phyloP scores from a whole-genome alignment of 2,888 invertebrate genomes.

The Augiades crinisus region DNA sequence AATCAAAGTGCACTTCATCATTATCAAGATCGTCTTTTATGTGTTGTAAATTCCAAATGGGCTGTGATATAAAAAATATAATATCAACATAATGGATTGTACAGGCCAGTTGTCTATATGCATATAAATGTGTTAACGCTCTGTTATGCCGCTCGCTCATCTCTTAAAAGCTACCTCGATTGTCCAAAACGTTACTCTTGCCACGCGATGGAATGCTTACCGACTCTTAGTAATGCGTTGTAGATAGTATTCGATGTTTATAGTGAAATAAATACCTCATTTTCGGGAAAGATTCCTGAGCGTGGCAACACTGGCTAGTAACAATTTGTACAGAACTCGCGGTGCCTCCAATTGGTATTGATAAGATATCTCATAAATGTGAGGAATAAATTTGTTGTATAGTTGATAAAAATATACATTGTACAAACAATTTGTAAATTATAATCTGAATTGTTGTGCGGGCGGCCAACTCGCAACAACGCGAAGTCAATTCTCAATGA shows the following conservation, averaged over 20 bases:
- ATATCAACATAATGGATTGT: conserved; percentile 85
- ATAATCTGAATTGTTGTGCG: conserved; percentile 36
- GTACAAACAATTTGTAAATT: conserved; percentile 11
- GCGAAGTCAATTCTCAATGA: conserved; percentile 72
- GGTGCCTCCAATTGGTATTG: conserved; percentile 5
- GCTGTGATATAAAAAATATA: conserved; percentile 86
- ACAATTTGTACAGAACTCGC: conserved; percentile 5
- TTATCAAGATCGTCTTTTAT: conserved; percentile 74
- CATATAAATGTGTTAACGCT: conserved; percentile 54
- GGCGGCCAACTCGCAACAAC: conserved; percentile 49
- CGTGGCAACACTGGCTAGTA: conserved; percentile 28
- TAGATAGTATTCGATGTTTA: conserved; percentile 39
- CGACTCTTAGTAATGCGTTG: conserved; percentile 33
- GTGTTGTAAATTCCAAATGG: conserved; percentile 88
- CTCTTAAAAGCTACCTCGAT: conserved; percentile 3
- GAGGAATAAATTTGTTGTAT: conserved; percentile 12
- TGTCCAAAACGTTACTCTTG: conserved; percentile 13
- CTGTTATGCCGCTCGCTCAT: conserved; percentile 43
- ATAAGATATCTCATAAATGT: background rate
- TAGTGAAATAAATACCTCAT: conserved; percentile 35
- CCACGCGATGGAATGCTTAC: conserved; percentile 21
- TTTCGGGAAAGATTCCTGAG: conserved; percentile 28
- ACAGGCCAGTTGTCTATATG: conserved; percentile 85
- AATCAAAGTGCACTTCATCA: conserved; percentile 79
- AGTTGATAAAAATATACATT: conserved; percentile 4